These are phyloP conservation scores for Zingel zingel DNA, from an alignment of 2,113 vertebrate species.

Conservation along the genomic window DNA sequence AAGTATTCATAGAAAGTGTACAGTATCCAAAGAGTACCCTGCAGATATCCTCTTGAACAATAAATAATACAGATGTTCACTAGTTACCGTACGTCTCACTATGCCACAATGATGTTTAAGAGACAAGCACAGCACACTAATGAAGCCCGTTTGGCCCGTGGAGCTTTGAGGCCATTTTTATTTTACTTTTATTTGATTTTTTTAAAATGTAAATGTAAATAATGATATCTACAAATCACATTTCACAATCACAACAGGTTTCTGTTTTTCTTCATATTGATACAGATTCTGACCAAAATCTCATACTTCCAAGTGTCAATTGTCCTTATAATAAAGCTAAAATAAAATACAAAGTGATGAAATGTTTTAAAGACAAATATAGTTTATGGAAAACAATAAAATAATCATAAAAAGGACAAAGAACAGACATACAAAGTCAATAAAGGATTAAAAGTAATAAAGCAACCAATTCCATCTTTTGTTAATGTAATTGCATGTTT, in stretches of 20 bases:
- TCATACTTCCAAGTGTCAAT: background rate
- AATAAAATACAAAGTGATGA: background rate
- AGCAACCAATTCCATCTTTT: background rate
- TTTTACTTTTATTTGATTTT: background rate
- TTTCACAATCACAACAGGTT: background rate
- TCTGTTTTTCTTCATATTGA: background rate
- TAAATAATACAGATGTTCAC: background rate
- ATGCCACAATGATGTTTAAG: background rate
- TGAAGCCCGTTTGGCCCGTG: background rate
- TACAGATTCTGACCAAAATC: background rate
- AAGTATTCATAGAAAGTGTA: background rate
- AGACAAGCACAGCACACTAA: background rate
- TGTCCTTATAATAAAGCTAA: too few species aligned
- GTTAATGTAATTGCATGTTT: background rate
- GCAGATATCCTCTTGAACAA: background rate
- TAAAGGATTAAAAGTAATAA: background rate
- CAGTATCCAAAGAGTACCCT: background rate
- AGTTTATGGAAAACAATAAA: too few species aligned
- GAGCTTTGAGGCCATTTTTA: background rate
- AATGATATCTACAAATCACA: background rate
- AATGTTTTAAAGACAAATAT: background rate
- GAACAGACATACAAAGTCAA: background rate
- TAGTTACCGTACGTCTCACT: background rate
- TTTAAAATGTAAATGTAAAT: background rate
- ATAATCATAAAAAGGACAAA: background rate